Conservation (phyloP, 2,113 vertebrate genomes). For the Bos javanicus region DNA sequence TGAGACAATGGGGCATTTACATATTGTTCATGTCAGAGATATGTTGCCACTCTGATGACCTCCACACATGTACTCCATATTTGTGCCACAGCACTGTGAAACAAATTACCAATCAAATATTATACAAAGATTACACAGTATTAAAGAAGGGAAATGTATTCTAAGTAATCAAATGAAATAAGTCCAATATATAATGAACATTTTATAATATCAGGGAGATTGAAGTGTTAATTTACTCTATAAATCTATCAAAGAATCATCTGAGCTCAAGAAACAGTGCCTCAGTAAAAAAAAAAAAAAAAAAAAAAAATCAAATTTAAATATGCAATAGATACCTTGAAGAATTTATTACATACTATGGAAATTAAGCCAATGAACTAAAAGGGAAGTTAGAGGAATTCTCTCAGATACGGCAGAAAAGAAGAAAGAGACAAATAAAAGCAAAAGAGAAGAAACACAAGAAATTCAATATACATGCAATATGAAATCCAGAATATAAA, state of each 20-base stretch:
- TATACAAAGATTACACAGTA: too few relatives aligned
- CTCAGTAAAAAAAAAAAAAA: not conserved
- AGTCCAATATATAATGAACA: too few relatives aligned
- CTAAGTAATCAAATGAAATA: too few relatives aligned
- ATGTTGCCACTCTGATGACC: not conserved
- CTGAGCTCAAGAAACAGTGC: not conserved
- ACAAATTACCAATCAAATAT: not conserved
- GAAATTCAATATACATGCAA: not conserved
- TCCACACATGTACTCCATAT: not conserved
- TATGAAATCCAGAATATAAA: not conserved
- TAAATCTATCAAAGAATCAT: not conserved
- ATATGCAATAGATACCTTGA: not conserved
- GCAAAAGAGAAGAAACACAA: not conserved
- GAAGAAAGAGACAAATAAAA: not conserved
- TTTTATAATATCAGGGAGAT: not conserved
- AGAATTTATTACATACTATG: not conserved
- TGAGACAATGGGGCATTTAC: not conserved
- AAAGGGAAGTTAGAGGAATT: not conserved
- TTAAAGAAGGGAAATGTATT: too few relatives aligned
- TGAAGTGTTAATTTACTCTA: not conserved
- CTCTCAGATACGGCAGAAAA: not conserved
- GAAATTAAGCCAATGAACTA: not conserved
- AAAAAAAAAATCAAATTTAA: conserved; percentile 20
- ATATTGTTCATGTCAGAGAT: not conserved
- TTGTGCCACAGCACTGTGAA: not conserved